Conservation (phyloP, 2,797 vertebrate genomes). For the Halcyon badia region DNA sequence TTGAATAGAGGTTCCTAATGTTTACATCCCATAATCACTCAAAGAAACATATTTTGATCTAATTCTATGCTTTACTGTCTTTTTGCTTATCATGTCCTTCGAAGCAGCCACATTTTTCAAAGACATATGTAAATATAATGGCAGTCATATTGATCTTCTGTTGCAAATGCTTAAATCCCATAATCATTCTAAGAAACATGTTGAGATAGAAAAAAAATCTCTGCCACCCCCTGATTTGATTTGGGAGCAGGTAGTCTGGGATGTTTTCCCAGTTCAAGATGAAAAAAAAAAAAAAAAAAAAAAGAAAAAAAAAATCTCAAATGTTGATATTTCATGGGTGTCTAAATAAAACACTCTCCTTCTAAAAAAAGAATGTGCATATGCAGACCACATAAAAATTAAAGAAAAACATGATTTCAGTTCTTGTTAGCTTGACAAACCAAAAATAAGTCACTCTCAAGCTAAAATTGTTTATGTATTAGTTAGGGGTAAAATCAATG, state of each 20-base stretch:
- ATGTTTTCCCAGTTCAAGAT: not conserved
- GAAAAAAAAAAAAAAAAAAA: not conserved
- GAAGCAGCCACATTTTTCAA: not conserved
- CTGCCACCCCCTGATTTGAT: not conserved
- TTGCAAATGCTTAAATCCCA: not conserved
- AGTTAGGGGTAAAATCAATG: slow-evolving; percentile 17
- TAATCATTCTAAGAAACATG: not conserved
- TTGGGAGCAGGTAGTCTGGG: not conserved
- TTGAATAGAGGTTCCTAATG: not conserved
- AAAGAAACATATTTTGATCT: not conserved
- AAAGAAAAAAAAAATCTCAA: not conserved
- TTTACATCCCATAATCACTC: not conserved
- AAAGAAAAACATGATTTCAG: not conserved
- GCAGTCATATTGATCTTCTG: not conserved
- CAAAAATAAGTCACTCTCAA: slow-evolving; percentile 3
- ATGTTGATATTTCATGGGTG: not conserved
- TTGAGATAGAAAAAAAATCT: not conserved
- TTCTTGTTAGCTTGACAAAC: not conserved
- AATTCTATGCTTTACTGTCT: not conserved
- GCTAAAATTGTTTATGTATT: slow-evolving; percentile 1
- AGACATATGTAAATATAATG: not conserved
- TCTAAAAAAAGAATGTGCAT: not conserved
- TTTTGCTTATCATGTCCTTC: not conserved
- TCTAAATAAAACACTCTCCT: slow-evolving; percentile 1
- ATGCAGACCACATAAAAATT: not conserved